phyloP scores from a whole-genome alignment of 2,797 vertebrate species.

The Scolopax rusticola region DNA sequence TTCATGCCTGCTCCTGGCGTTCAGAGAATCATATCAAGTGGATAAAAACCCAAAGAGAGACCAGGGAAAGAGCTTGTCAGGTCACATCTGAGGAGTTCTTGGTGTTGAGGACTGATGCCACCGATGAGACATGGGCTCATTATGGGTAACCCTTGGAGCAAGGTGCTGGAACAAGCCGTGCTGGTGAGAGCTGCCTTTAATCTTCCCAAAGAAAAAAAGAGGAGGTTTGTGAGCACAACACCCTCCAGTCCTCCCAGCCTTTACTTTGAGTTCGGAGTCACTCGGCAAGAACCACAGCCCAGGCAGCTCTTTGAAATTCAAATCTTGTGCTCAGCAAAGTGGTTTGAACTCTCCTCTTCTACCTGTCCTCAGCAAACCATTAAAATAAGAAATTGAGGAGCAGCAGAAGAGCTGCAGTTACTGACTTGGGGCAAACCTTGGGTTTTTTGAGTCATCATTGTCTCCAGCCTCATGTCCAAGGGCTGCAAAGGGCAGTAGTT shows the following conservation, averaged over 20 bases:
- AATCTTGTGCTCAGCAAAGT: not conserved
- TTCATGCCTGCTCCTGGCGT: accelerated
- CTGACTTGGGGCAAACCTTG: not conserved
- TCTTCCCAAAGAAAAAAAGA: not conserved
- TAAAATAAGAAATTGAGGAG: not conserved
- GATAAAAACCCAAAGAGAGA: not conserved
- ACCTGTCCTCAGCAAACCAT: not conserved
- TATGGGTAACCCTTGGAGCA: accelerated
- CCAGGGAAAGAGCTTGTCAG: not conserved
- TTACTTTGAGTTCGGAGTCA: not conserved
- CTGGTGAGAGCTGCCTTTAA: not conserved
- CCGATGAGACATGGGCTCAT: accelerated
- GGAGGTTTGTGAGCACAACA: not conserved
- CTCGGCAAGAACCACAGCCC: not conserved
- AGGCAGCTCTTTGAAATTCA: not conserved
- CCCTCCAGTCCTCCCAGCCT: not conserved
- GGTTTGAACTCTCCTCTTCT: not conserved
- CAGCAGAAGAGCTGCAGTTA: not conserved
- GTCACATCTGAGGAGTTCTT: not conserved
- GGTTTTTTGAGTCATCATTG: not conserved
- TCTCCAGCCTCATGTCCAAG: not conserved
- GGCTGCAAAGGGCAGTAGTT: not conserved
- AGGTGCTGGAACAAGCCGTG: accelerated
- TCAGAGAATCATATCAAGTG: not conserved
- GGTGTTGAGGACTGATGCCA: accelerated